Evolutionary conservation across 2,888 invertebrate genomes (phyloP).

Genomic region (Emmelina monodactyla): DNA sequence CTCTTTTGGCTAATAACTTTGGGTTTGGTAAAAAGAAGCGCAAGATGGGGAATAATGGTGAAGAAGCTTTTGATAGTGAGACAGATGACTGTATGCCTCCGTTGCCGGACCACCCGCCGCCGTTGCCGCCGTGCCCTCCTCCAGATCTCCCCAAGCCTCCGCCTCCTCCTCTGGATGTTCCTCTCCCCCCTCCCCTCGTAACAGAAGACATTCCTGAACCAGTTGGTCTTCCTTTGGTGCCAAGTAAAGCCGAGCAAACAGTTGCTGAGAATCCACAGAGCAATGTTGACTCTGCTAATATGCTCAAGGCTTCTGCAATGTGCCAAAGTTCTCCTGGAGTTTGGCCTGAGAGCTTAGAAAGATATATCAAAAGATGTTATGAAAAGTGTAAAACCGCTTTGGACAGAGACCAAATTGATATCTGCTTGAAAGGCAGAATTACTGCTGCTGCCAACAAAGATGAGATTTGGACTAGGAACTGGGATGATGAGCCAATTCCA

Average conservation of each 20-base stretch:
- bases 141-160: constrained; percentile 48
- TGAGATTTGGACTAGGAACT: constrained; percentile 89
- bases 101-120: constrained; percentile 63
- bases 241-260: not conserved
- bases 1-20: constrained; percentile 45
- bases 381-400: constrained; percentile 86
- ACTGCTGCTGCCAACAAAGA: constrained; percentile 89
- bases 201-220: constrained; percentile 47
- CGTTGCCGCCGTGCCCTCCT: constrained; percentile 58
- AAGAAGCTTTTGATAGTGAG: constrained; percentile 47
- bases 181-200: constrained; percentile 52
- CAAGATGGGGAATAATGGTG: constrained; percentile 72
- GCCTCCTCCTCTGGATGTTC: constrained; percentile 38
- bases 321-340: constrained; percentile 58
- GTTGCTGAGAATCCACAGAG: constrained; percentile 23
- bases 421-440: constrained; percentile 92
- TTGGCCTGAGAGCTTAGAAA: constrained; percentile 82
- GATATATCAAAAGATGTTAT: constrained; percentile 93
- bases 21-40: constrained; percentile 75
- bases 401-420: constrained; percentile 94
- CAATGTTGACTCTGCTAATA: constrained; percentile 30
- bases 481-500: constrained; percentile 94
- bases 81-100: constrained; percentile 44
- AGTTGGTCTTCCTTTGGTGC: constrained; percentile 28
- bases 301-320: constrained; percentile 40